phyloP scores from a whole-genome alignment of 2,113 vertebrate genomes.

The Cyanoderma ruficeps region DNA sequence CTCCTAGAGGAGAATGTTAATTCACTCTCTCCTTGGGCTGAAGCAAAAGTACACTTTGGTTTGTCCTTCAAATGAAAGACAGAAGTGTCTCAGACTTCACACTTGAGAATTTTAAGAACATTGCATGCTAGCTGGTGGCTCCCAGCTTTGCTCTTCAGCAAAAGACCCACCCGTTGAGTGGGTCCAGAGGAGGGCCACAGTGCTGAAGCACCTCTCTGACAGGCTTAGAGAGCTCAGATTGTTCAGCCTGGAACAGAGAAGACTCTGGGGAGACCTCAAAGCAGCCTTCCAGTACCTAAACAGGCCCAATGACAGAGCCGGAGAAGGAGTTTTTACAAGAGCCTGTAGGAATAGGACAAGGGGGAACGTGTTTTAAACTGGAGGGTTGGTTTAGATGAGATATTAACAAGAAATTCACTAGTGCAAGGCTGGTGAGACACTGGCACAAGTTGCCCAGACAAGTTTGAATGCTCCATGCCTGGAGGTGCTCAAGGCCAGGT shows the following conservation, averaged over 20 bases:
- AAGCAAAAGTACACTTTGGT: background rate
- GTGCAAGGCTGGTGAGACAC: background rate
- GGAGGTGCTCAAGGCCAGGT: too few relatives aligned
- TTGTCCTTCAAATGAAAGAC: background rate
- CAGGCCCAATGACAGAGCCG: fast-evolving
- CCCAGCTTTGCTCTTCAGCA: background rate
- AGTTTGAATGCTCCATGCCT: background rate
- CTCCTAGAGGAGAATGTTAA: background rate
- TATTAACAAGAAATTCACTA: background rate
- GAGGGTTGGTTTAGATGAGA: background rate
- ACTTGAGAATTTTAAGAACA: background rate
- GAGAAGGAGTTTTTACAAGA: background rate
- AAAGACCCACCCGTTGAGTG: background rate
- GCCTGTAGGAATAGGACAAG: background rate
- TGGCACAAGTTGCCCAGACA: background rate
- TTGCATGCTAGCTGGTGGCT: background rate
- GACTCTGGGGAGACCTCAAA: background rate
- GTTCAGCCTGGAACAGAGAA: background rate
- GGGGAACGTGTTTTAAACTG: background rate
- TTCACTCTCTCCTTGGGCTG: background rate
- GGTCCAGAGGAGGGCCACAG: background rate
- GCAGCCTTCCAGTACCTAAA: background rate
- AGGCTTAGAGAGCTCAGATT: background rate
- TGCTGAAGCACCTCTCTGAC: background rate
- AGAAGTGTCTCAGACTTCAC: background rate